These are phyloP conservation scores for Luehdorfia chinensis DNA, from an alignment of 1,140 invertebrate genomes.

Conservation along the genomic window DNA sequence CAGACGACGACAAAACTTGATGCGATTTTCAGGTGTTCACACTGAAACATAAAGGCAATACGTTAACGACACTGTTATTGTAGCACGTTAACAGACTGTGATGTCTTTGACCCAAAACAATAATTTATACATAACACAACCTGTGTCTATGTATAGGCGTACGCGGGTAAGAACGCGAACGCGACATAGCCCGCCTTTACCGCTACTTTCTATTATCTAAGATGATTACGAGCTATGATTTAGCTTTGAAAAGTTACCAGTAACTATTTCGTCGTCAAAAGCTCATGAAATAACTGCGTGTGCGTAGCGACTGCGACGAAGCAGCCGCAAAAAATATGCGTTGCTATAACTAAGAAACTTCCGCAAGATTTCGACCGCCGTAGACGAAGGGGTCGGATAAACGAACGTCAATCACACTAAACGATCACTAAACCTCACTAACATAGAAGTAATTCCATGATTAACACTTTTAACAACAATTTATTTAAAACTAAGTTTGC, in stretches of 20 bases:
- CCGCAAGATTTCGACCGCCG: constrained; percentile 58
- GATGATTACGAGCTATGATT: constrained; percentile 24
- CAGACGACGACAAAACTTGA: constrained; percentile 40
- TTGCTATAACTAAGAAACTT: constrained; percentile 70
- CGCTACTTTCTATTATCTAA: constrained; percentile 31
- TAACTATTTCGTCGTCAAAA: constrained; percentile 39
- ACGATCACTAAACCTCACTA: constrained; percentile 43
- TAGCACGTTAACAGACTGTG: constrained; percentile 51
- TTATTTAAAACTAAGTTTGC: constrained; percentile 47
- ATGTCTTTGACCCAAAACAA: constrained; percentile 76
- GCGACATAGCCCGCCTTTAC: constrained; percentile 46
- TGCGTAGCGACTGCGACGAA: constrained; percentile 44
- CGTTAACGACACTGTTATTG: constrained; percentile 49
- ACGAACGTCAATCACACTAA: constrained; percentile 34
- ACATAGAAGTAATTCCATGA: constrained; percentile 50
- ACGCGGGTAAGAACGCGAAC: constrained; percentile 65
- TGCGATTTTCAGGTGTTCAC: constrained; percentile 34
- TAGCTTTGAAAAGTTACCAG: constrained; percentile 52
- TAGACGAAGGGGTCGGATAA: constrained; percentile 34
- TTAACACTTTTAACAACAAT: constrained; percentile 58
- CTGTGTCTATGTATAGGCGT: constrained; percentile 50
- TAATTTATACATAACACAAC: constrained; percentile 66
- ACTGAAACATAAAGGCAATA: constrained; percentile 59
- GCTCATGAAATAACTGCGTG: constrained; percentile 48
- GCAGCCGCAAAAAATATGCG: constrained; percentile 73